phyloP scores from a whole-genome alignment of 2,888 invertebrate species.

The Athrips mouffetella region DNA sequence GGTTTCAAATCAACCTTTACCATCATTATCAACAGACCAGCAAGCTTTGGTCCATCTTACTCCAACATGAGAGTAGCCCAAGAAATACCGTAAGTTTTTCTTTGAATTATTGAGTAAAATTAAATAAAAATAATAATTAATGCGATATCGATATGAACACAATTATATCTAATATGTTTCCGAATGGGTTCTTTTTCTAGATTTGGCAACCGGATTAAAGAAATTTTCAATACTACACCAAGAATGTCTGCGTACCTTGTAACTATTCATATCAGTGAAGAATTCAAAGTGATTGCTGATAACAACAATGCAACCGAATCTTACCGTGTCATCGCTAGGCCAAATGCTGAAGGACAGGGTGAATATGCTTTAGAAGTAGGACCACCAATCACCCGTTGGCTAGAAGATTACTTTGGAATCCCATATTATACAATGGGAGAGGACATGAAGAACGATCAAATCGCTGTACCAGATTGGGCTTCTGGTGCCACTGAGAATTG shows the following conservation, averaged over 20 bases:
- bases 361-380: constrained; percentile 65
- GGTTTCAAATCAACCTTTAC: constrained; percentile 80
- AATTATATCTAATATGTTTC: not conserved
- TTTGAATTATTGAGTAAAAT: constrained; percentile 3
- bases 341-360: constrained; percentile 57
- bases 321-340: constrained; percentile 63
- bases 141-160: not conserved
- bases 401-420: constrained; percentile 56
- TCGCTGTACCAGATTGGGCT: constrained; percentile 69
- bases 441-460: constrained; percentile 66
- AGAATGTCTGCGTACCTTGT: constrained; percentile 91
- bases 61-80: constrained; percentile 56
- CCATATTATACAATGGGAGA: constrained; percentile 58
- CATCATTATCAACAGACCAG: constrained; percentile 58
- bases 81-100: constrained; percentile 37
- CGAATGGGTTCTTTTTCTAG: constrained; percentile 38
- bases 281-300: constrained; percentile 58
- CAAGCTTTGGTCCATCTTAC: constrained; percentile 46
- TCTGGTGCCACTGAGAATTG: constrained; percentile 73
- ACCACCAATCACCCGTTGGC: constrained; percentile 58
- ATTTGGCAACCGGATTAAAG: constrained; percentile 46
- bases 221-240: constrained; percentile 78
- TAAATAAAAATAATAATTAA: not conserved
- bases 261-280: constrained; percentile 80
- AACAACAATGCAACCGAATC: constrained; percentile 42